Conservation (phyloP, 2,888 invertebrate genomes). For the Antheraea assamensis region DNA sequence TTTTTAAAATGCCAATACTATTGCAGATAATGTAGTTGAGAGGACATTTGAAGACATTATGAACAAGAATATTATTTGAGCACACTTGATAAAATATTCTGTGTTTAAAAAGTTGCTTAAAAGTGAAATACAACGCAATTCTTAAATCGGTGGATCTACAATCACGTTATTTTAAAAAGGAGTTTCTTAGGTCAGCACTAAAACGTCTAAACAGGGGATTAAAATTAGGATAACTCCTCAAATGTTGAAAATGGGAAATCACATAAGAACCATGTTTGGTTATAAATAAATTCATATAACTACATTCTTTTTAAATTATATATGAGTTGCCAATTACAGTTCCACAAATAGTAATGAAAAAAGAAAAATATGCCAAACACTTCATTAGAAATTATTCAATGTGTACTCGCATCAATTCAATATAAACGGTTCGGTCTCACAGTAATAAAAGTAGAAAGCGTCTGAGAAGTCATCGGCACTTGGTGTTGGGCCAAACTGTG, state of each 20-base stretch:
- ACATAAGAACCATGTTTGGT: neutral
- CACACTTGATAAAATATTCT: neutral
- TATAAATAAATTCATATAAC: neutral
- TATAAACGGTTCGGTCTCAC: constrained; percentile 17
- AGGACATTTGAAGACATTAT: neutral
- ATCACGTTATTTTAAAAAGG: neutral
- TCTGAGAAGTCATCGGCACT: constrained; percentile 75
- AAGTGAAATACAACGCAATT: neutral
- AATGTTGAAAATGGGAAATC: neutral
- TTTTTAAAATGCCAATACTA: neutral
- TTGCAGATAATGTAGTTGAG: neutral
- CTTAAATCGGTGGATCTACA: neutral
- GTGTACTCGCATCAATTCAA: constrained; percentile 11
- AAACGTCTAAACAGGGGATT: too few relatives aligned
- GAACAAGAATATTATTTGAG: neutral
- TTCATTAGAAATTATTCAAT: constrained; percentile 13
- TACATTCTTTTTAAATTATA: neutral
- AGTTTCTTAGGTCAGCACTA: neutral
- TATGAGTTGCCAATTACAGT: neutral
- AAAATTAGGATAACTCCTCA: too few relatives aligned
- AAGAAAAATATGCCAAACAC: neutral
- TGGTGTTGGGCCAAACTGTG: constrained; percentile 72
- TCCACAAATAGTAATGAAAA: neutral
- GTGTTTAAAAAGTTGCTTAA: too few relatives aligned
- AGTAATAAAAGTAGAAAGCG: constrained; percentile 73